Base-by-base conservation (phyloP, 2,888 invertebrate genomes). In the Zelleria hepariella region DNA sequence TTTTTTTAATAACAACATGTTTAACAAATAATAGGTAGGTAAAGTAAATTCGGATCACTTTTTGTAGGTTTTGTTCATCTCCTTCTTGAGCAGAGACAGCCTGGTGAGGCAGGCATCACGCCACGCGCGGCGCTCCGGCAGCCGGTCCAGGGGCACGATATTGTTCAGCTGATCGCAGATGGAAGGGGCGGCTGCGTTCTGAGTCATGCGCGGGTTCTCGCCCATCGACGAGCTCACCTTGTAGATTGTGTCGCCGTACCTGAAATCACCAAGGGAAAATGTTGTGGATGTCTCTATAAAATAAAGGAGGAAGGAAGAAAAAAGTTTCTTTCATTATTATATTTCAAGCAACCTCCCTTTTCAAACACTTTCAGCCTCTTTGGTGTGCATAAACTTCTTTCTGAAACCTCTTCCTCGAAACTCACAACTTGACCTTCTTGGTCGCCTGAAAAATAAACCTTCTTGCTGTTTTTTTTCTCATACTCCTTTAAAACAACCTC, bases 51-150 rank as follows among this genome's bases (percentile, higher is more conserved):
- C 20, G 6, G 4, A 32, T 55, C 57, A 49, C 48, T 53, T 47
- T 48, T 77, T 76, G 62, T 80, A 80, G 51, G 76, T 77, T 54
- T 78, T 73, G 61, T 91, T 90, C 80, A 94, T 90, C 71, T 95
- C 92, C 65, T 92, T 93, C 78, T 97, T 97, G 59, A 97, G 86
- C 60, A 94, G 82, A 24, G 96, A 93, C 10, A 97, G 86, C 61
- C 94, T 93, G 0, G 95, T 95, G 21, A 97, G 89, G 64, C 95
- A 95, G 32, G 92, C 90, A 73, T 97, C 97, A 21, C 97, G 90
- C 95, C 96, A 97, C 0, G 91, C 91, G 25, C 96, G 91, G 63
- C 96, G 85, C 61, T 94, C 93, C 59, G 90, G 91, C 58, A 97
- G 80, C 67, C 93, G 91, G 24, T 95, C 92, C 27, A 96, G 64